These are phyloP conservation scores for Tipula helvola DNA, from an alignment of 2,888 invertebrate genomes.

Conservation along the genomic window DNA sequence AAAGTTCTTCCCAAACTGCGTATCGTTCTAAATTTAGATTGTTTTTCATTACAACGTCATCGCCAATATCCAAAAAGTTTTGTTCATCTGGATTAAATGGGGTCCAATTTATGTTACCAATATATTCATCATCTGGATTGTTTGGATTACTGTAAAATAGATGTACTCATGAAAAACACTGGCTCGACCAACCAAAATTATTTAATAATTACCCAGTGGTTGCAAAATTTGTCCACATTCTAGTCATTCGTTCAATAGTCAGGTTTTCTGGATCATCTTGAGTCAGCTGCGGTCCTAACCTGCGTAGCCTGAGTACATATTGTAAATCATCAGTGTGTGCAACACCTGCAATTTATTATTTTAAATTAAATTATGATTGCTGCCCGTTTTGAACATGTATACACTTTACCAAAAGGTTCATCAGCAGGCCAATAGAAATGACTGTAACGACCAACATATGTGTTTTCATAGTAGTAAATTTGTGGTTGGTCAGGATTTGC, in stretches of 20 bases:
- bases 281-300: background rate
- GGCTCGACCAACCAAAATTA: background rate
- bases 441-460: background rate
- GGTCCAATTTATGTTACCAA: constrained; percentile 29
- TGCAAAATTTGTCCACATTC: constrained; percentile 36
- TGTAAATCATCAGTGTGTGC: constrained; percentile 20
- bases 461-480: background rate
- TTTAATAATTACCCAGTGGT: constrained; percentile 22
- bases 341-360: background rate
- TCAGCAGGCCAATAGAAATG: background rate
- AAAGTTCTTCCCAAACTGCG: constrained; percentile 17
- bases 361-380: background rate
- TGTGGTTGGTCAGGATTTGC: background rate
- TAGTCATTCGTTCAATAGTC: constrained; percentile 33
- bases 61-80: constrained; percentile 17
- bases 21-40: constrained; percentile 16
- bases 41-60: constrained; percentile 12
- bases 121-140: constrained; percentile 32
- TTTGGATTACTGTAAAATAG: constrained; percentile 18
- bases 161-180: background rate
- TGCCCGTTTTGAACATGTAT: background rate
- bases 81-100: constrained; percentile 18
- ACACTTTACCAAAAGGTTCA: background rate
- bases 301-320: constrained; percentile 22
- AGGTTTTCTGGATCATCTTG: constrained; percentile 32